phyloP scores from a whole-genome alignment of 2,797 vertebrate genomes.

The Sternotherus odoratus region DNA sequence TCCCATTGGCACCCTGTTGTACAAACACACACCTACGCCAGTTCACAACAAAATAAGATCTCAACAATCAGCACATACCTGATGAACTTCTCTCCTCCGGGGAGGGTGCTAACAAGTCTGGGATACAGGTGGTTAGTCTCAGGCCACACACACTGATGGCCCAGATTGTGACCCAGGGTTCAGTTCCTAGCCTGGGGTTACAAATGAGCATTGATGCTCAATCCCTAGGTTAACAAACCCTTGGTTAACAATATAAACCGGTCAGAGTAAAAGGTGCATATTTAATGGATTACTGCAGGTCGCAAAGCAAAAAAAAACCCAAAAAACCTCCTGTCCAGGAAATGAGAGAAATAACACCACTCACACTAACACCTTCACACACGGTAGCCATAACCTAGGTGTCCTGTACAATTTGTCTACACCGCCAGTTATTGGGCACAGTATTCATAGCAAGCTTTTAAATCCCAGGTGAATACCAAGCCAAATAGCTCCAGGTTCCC shows the following conservation, averaged over 20 bases:
- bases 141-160: background rate
- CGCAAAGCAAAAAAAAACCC: background rate
- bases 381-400: background rate
- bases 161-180: background rate
- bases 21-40: too few species aligned
- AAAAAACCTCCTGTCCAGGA: background rate
- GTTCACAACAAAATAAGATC: rapidly evolving
- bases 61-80: background rate
- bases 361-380: background rate
- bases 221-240: background rate
- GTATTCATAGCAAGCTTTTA: slow-evolving; percentile 26
- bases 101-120: background rate
- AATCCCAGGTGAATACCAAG: slow-evolving; percentile 28
- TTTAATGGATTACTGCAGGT: slow-evolving; percentile 13
- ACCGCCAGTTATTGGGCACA: background rate
- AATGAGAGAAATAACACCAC: slow-evolving; percentile 20
- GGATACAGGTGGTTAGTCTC: background rate
- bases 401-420: slow-evolving; percentile 5
- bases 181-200: background rate
- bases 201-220: background rate
- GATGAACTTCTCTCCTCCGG: background rate
- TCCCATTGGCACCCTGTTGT: too few species aligned
- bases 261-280: background rate
- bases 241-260: background rate
- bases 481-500: background rate